phyloP scores from a whole-genome alignment of 30 jellyfish, hydroid and myxozoan genomes.

The Catostylus mosaicus region DNA sequence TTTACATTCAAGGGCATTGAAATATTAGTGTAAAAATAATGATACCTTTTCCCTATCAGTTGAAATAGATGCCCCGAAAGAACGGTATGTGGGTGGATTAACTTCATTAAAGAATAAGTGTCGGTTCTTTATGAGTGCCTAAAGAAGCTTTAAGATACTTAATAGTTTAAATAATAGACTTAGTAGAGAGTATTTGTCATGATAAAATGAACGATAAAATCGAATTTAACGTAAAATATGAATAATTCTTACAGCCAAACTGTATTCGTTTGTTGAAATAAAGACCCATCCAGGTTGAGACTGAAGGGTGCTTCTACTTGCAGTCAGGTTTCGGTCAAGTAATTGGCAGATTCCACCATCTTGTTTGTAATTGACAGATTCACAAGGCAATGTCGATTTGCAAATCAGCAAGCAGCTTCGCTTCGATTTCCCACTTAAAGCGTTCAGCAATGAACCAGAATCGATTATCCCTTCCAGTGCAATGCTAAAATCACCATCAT shows the following conservation, averaged over 20 bases:
- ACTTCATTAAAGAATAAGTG: too few species aligned
- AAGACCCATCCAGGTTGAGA: slow-evolving; percentile 28
- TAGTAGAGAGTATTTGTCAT: too few species aligned
- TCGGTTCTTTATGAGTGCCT: too few species aligned
- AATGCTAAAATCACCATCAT: slow-evolving; percentile 31
- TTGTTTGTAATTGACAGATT: slow-evolving; percentile 18
- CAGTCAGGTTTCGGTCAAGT: slow-evolving; percentile 20
- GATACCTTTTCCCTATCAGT: too few species aligned
- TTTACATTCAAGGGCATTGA: too few species aligned
- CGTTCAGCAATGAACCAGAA: slow-evolving; percentile 19
- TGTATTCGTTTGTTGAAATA: slow-evolving; percentile 34
- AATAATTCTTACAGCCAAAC: slow-evolving; percentile 5
- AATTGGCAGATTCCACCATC: slow-evolving; percentile 38
- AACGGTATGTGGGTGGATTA: too few species aligned
- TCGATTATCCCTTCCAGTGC: not conserved
- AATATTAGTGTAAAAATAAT: too few species aligned
- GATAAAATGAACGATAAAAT: too few species aligned
- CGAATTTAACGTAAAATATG: too few species aligned
- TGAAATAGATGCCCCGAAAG: too few species aligned
- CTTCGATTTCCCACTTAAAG: not conserved
- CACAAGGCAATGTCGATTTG: slow-evolving; percentile 3
- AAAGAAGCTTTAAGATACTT: too few species aligned
- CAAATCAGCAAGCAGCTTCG: slow-evolving; percentile 31
- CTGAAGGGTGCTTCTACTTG: slow-evolving; percentile 2
- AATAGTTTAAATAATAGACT: too few species aligned